These are phyloP conservation scores for Bemisia tabaci DNA, from an alignment of 1,140 invertebrate genomes.

Conservation along the genomic window DNA sequence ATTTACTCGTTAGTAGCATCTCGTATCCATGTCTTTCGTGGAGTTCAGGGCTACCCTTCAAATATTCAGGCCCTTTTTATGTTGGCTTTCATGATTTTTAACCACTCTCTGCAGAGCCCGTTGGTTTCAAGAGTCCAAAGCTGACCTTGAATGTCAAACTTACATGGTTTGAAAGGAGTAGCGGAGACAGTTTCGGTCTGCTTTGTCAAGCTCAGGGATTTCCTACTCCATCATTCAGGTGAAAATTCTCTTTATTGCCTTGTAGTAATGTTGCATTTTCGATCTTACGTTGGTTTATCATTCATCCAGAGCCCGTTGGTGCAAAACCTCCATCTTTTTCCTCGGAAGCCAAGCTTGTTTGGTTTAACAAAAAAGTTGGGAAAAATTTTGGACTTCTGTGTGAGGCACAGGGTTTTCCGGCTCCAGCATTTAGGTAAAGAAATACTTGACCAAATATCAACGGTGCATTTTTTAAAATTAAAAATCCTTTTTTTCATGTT, in stretches of 20 bases:
- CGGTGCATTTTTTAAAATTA: no score
- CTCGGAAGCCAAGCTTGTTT: conserved; percentile 31
- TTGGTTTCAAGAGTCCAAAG: conserved; percentile 54
- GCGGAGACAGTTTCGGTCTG: conserved; percentile 27
- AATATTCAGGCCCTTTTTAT: conserved; percentile 31
- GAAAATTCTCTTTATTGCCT: conserved; percentile 19
- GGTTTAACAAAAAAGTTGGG: conserved; percentile 21
- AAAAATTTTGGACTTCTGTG: conserved; percentile 25
- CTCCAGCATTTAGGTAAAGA: conserved; percentile 49
- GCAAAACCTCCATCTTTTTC: conserved; percentile 34
- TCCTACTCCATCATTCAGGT: conserved; percentile 40
- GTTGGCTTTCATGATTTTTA: conserved; percentile 25
- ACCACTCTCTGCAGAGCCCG: conserved; percentile 39
- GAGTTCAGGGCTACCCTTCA: background rate
- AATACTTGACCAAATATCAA: no score
- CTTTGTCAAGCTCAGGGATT: conserved; percentile 50
- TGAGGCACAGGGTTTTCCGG: conserved; percentile 38
- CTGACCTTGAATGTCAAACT: conserved; percentile 38
- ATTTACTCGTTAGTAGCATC: no score
- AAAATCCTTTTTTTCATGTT: no score
- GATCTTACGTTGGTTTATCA: no score
- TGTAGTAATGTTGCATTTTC: no score
- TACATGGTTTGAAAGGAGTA: conserved; percentile 27
- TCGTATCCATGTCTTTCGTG: no score
- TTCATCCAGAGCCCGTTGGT: conserved; percentile 40